Evolutionary conservation across 1,140 invertebrate species (phyloP), one percentile per base, ranked within the genome.

Genomic region (Euwallacea fornicatus): DNA sequence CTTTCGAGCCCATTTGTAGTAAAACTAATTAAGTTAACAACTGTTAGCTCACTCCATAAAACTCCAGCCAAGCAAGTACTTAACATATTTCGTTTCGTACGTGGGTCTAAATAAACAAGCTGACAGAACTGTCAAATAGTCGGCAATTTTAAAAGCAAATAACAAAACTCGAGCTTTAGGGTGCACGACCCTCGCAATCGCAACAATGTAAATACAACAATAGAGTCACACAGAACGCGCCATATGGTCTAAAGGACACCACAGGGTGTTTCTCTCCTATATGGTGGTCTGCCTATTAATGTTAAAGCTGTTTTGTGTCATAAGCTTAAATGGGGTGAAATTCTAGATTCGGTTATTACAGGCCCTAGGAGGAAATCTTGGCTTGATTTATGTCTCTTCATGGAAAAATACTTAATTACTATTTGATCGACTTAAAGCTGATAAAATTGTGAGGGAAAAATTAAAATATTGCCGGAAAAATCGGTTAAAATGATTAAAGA

Each of bases 191-290:
- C 65, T 58, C 44, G 47, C 55, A 73, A 70, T 73, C 67, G 72
- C 68, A 69, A 70, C 72, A 70, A 69, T 66, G 63, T 69, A 73
- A 69, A 73, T 73, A 70, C 64, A 61, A 73, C 68, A 66, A 69
- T 73, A n/a, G 54, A 66, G 50, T 65, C 63, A 41, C 46, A 42
- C n/a, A 58, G 42, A 70, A 66, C 59, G 60, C 60, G 71, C 69
- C 73, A 74, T 74, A 74, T 74, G 73, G 73, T 69, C 62, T 46
- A 4, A 66, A 42, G 21, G 62, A 61, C 55, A 74, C 69, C 65
- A 42, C 73, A 72, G 73, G 73, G 69, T 71, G 64, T 71, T 68
- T 33, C 43, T 62, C 71, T 71, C 60, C 71, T 71, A 60, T 33
- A 33, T 60, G 73, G 73, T 74, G 70, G 69, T 74, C 69, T 53